Conservation (phyloP, 1,140 invertebrate genomes). For the Mesaphorura yosii region DNA sequence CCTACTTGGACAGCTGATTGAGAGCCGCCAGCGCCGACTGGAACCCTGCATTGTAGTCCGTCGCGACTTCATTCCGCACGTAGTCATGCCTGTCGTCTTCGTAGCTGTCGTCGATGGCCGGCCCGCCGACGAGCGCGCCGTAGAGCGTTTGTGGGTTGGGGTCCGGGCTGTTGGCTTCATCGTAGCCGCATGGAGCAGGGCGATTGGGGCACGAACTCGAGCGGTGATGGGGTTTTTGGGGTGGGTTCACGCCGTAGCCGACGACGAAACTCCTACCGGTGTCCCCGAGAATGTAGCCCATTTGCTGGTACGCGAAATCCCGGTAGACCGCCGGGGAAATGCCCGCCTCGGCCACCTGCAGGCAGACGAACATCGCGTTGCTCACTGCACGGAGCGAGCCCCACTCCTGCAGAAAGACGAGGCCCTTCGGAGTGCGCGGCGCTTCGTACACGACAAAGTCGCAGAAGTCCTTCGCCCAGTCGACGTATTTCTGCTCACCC, state of each 20-base stretch:
- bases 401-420: conserved; percentile 34
- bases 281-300: conserved; percentile 40
- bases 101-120: conserved; percentile 34
- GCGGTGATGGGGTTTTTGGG: conserved; percentile 43
- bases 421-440: conserved; percentile 32
- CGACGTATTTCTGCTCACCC: conserved; percentile 22
- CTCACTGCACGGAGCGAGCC: conserved; percentile 33
- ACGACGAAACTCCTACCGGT: conserved; percentile 48
- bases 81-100: conserved; percentile 34
- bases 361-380: conserved; percentile 34
- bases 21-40: conserved; percentile 35
- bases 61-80: conserved; percentile 38
- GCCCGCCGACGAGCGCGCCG: conserved; percentile 39
- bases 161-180: conserved; percentile 13
- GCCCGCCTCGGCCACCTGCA: conserved; percentile 19
- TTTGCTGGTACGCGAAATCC: conserved; percentile 37
- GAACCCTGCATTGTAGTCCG: conserved; percentile 48
- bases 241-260: conserved; percentile 49
- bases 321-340: conserved; percentile 29
- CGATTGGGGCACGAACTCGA: conserved; percentile 35
- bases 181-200: conserved; percentile 35
- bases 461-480: conserved; percentile 31
- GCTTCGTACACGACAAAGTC: conserved; percentile 23
- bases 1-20: too few relatives aligned
- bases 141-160: conserved; percentile 36